Percentiles rank a stretch among this genome's conserved stretches.
Conservation (phyloP, 2,797 vertebrate species). For the Pterois miles region DNA sequence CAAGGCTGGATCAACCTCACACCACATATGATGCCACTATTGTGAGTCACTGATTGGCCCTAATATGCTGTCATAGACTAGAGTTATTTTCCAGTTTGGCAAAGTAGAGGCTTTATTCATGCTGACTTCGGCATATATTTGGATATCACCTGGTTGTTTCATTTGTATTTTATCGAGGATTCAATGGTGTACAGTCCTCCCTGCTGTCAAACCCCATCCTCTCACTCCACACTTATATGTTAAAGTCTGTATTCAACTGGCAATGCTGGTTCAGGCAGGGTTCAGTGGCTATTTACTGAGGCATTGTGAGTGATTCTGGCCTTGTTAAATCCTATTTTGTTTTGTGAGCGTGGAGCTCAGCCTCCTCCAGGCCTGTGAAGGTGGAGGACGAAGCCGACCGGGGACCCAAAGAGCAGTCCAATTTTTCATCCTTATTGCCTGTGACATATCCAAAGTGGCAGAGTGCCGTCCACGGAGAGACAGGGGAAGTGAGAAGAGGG, state of each 20-base stretch:
- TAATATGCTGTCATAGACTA: accelerated
- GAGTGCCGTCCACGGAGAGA: constrained; percentile 66
- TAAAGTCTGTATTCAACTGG: constrained; percentile 47
- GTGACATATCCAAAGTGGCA: constrained; percentile 90
- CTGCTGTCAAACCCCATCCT: constrained; percentile 29
- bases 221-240: constrained; percentile 11
- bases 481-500: constrained; percentile 30
- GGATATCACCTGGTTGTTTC: constrained; percentile 3
- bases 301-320: constrained; percentile 72
- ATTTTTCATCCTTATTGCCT: constrained; percentile 95
- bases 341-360: constrained; percentile 66
- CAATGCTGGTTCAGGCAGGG: constrained; percentile 54
- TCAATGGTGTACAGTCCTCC: neutral
- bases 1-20: too few relatives aligned
- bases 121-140: neutral
- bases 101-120: constrained; percentile 2
- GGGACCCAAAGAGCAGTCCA: constrained; percentile 76
- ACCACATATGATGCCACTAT: too few relatives aligned
- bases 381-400: constrained; percentile 70
- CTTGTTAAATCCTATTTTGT: constrained; percentile 82
- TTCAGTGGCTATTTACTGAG: constrained; percentile 71
- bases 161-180: constrained; percentile 23
- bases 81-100: neutral
- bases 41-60: too few relatives aligned
- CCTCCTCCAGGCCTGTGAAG: constrained; percentile 77